A percentile compares a stretch with the other conserved stretches of the same genome.
Evolutionary conservation across 2,888 invertebrate genomes (phyloP).

Genomic region (Anoplius nigerrimus): DNA sequence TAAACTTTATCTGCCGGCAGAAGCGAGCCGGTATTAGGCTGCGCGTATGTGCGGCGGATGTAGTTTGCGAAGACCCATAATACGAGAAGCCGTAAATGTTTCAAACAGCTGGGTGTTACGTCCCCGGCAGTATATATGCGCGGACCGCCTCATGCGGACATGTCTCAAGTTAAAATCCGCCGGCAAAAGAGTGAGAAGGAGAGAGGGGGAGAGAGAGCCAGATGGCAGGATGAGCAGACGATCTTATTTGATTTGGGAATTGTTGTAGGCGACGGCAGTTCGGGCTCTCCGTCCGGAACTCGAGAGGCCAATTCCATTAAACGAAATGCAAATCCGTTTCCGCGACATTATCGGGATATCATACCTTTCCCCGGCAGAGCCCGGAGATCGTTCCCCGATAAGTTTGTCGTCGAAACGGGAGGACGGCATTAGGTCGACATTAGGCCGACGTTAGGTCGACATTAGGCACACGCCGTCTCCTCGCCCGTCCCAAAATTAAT

Average conservation of each 20-base stretch:
- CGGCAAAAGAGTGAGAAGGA: background rate
- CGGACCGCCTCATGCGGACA: background rate
- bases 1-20: too few species aligned
- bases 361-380: too few species aligned
- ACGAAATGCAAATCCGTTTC: background rate
- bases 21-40: too few species aligned
- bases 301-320: conserved; percentile 7
- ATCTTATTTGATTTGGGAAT: too few species aligned
- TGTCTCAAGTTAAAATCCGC: background rate
- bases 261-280: too few species aligned
- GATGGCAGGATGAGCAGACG: too few species aligned
- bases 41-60: conserved; percentile 13
- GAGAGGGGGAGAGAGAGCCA: conserved; percentile 9
- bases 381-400: too few species aligned
- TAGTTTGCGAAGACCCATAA: conserved; percentile 62
- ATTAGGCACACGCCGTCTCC: too few species aligned
- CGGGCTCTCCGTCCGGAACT: background rate
- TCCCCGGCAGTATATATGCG: conserved; percentile 30
- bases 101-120: conserved; percentile 53
- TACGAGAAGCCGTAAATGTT: conserved; percentile 62
- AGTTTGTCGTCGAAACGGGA: too few species aligned
- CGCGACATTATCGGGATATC: background rate
- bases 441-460: too few species aligned
- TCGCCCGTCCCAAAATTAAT: too few species aligned
- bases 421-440: too few species aligned